phyloP scores from a whole-genome alignment of 2,888 invertebrate genomes.

The Scaeva pyrastri region DNA sequence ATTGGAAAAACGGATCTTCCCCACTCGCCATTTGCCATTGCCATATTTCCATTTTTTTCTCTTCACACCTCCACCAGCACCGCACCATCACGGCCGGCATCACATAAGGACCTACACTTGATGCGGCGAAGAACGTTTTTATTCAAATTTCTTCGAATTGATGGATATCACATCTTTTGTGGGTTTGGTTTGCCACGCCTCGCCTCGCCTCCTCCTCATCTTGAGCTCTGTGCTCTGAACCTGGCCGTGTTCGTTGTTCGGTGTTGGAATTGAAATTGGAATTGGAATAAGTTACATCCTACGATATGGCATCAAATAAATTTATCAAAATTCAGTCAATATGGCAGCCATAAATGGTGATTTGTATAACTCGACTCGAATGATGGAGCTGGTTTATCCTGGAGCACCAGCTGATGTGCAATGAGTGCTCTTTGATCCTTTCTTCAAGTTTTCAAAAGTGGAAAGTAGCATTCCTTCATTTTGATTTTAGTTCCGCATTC shows the following conservation, averaged over 20 bases:
- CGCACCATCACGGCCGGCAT: too few species aligned
- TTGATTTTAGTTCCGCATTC: conserved; percentile 19
- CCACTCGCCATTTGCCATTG: background rate
- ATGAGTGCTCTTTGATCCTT: conserved; percentile 31
- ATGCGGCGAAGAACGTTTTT: background rate
- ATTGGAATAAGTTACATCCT: conserved; percentile 8
- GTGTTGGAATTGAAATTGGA: too few species aligned
- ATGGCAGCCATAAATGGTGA: conserved; percentile 60
- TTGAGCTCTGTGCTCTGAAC: background rate
- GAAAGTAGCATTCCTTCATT: conserved; percentile 2
- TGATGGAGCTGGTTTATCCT: background rate
- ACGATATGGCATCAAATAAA: conserved; percentile 29
- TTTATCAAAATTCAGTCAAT: conserved; percentile 59
- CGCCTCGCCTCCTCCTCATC: background rate
- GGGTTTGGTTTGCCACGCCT: background rate
- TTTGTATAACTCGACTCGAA: conserved; percentile 39
- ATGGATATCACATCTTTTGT: conserved; percentile 8
- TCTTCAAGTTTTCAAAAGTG: conserved; percentile 9
- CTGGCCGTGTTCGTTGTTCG: too few species aligned
- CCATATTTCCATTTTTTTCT: background rate
- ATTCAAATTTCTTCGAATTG: background rate
- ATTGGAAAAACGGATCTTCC: conserved; percentile 34
- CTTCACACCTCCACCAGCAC: too few species aligned
- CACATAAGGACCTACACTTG: conserved; percentile 2
- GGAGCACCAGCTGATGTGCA: conserved; percentile 23